Evolutionary conservation across 2,797 vertebrate species (phyloP).

Genomic region (Muscicapa comitata): DNA sequence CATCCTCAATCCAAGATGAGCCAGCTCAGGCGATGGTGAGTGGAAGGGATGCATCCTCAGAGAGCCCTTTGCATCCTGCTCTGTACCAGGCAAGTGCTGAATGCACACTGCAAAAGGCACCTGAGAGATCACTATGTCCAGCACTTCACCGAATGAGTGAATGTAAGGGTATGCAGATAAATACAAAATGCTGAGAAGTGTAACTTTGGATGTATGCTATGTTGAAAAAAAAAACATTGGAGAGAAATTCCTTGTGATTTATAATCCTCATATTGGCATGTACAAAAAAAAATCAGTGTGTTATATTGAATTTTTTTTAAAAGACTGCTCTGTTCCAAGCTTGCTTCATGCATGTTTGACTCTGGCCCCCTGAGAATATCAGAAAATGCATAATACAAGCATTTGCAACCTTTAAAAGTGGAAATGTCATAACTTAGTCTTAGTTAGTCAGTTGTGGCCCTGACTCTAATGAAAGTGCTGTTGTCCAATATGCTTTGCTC

Average conservation of each 20-base stretch:
- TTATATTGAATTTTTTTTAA: background rate
- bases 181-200: background rate
- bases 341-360: background rate
- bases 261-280: background rate
- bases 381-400: background rate
- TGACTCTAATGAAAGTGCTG: background rate
- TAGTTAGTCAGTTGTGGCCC: constrained; percentile 28
- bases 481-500: background rate
- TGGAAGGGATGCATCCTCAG: background rate
- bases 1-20: background rate
- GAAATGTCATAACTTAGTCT: constrained; percentile 28
- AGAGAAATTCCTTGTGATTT: background rate
- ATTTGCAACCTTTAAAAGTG: constrained; percentile 4
- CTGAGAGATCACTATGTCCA: background rate
- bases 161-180: background rate
- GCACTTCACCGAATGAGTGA: background rate
- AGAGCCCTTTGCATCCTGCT: background rate
- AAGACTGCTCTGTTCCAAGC: background rate
- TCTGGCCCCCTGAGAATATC: background rate
- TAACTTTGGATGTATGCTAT: background rate
- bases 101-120: background rate
- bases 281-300: background rate
- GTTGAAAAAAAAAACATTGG: background rate
- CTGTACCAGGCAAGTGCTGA: background rate
- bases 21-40: background rate